Percentiles rank a stretch among this genome's conserved stretches.
Conservation (phyloP, 2,113 vertebrate genomes). For the Mellivora capensis region DNA sequence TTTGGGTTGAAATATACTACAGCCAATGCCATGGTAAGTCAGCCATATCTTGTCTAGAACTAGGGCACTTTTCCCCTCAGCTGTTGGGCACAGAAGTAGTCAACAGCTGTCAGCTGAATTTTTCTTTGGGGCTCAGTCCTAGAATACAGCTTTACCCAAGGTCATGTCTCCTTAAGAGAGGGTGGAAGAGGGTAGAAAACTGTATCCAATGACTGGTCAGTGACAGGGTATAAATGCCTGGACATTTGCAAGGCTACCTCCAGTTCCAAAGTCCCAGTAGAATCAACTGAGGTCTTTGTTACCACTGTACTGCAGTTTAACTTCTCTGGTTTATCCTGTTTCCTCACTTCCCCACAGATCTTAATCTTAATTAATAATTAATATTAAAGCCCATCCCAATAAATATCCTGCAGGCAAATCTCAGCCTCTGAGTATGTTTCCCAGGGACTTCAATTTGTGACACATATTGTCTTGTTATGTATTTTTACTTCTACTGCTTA, state of each 20-base stretch:
- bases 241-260: background rate
- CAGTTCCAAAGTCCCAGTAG: background rate
- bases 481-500: background rate
- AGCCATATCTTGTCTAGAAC: background rate
- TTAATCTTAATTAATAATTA: background rate
- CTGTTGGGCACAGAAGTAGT: background rate
- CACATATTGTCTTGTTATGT: background rate
- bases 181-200: background rate
- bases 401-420: background rate
- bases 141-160: background rate
- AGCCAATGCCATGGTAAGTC: background rate
- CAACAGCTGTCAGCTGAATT: background rate
- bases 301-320: background rate
- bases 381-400: background rate
- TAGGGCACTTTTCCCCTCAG: background rate
- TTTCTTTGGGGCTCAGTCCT: background rate
- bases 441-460: background rate
- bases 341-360: background rate
- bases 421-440: background rate
- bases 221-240: background rate
- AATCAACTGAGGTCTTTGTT: background rate
- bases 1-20: background rate
- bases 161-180: background rate
- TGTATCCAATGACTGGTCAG: background rate
- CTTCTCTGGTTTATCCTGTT: background rate